A percentile compares a stretch with the other conserved stretches of the same genome.
These are phyloP conservation scores for silkworm (Bombyx mori) DNA, from an alignment of 1,140 invertebrate genomes.

Conservation along the genomic window DNA sequence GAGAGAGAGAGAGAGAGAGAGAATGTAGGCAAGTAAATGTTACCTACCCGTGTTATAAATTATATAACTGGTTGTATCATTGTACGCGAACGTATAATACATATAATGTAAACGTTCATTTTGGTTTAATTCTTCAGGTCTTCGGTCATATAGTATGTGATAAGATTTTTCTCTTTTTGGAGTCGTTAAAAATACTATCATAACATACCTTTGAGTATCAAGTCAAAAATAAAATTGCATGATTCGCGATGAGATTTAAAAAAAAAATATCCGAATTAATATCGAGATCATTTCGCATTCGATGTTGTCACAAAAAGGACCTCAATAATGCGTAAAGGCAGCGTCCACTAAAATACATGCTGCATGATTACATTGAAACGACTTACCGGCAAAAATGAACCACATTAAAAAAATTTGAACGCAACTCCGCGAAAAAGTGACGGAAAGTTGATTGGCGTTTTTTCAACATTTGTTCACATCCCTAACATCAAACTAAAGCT, in stretches of 20 bases:
- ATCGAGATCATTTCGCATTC: constrained; percentile 50
- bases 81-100: too few relatives aligned
- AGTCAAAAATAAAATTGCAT: constrained; percentile 18
- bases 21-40: too few relatives aligned
- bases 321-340: constrained; percentile 61
- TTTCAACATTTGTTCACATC: constrained; percentile 42
- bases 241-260: constrained; percentile 30
- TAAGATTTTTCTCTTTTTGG: too few relatives aligned
- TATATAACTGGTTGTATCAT: too few relatives aligned
- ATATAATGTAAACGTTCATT: too few relatives aligned
- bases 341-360: constrained; percentile 48
- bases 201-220: too few relatives aligned
- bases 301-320: constrained; percentile 43
- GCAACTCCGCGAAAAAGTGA: constrained; percentile 31
- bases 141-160: too few relatives aligned
- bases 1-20: too few relatives aligned
- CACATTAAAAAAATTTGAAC: constrained; percentile 22
- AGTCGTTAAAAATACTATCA: too few relatives aligned
- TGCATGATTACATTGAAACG: constrained; percentile 32
- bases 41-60: too few relatives aligned
- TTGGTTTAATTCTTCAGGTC: too few relatives aligned
- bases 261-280: constrained; percentile 60
- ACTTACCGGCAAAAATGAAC: constrained; percentile 22
- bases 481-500: constrained; percentile 51
- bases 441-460: constrained; percentile 39